Percentiles rank a stretch among this genome's conserved stretches.
Conservation (phyloP, 2,888 invertebrate genomes). For the Drosophila barbarae region DNA sequence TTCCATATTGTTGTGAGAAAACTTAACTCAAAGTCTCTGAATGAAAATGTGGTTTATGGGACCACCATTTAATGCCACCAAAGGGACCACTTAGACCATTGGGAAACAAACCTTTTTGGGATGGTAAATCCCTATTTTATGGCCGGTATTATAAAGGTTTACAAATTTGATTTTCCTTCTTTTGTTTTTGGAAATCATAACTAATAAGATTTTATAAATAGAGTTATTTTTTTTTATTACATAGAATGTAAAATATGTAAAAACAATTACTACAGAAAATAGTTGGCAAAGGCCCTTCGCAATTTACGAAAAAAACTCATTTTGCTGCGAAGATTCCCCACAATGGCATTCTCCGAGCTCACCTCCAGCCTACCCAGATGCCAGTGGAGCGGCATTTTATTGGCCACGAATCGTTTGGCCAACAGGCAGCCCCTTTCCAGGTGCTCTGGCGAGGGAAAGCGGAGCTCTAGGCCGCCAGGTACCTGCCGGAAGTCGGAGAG, state of each 20-base stretch:
- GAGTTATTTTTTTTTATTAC: background rate
- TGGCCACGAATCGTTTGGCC: constrained; percentile 40
- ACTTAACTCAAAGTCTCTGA: background rate
- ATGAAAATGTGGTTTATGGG: background rate
- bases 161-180: background rate
- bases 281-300: constrained; percentile 28
- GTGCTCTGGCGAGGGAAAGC: constrained; percentile 15
- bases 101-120: background rate
- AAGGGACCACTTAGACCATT: constrained; percentile 5
- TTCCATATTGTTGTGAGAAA: constrained; percentile 2
- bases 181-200: no score
- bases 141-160: background rate
- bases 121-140: constrained; percentile 1
- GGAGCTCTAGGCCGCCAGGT: constrained; percentile 22
- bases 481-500: constrained; percentile 13
- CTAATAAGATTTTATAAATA: background rate
- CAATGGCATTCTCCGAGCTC: background rate
- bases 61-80: background rate
- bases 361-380: constrained; percentile 19
- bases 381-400: constrained; percentile 33
- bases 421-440: constrained; percentile 21
- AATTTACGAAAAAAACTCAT: constrained; percentile 13
- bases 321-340: background rate
- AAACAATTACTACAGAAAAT: constrained; percentile 8
- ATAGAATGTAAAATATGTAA: background rate